phyloP scores from a whole-genome alignment of 2,797 vertebrate genomes.

The Parambassis ranga region DNA sequence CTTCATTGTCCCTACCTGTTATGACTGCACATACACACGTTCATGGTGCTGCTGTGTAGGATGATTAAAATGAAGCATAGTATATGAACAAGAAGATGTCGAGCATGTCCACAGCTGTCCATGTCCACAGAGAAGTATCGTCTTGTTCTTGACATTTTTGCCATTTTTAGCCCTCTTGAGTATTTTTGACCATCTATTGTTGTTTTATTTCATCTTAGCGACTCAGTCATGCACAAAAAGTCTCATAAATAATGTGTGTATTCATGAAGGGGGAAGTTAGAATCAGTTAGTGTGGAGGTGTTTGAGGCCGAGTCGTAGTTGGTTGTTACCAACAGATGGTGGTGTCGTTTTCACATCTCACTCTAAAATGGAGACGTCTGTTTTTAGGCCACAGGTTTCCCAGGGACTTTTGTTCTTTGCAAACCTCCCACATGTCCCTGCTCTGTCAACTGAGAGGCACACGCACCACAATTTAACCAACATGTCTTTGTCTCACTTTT shows the following conservation, averaged over 20 bases:
- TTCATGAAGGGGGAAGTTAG: background rate
- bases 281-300: constrained; percentile 26
- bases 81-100: too few species aligned
- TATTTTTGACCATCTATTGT: too few species aligned
- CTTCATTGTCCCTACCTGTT: too few species aligned
- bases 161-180: too few species aligned
- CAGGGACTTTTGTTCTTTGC: constrained; percentile 36
- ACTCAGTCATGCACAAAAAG: too few species aligned
- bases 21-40: too few species aligned
- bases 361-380: constrained; percentile 56
- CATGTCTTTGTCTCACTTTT: constrained; percentile 5
- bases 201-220: too few species aligned
- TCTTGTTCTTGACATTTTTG: too few species aligned
- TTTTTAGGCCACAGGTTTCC: constrained; percentile 59
- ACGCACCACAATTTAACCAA: constrained; percentile 32
- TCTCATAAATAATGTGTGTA: background rate
- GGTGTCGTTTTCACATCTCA: constrained; percentile 56
- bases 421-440: constrained; percentile 59
- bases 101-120: too few species aligned
- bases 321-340: constrained; percentile 41
- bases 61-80: too few species aligned
- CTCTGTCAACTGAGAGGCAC: constrained; percentile 19
- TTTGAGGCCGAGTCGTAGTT: constrained; percentile 14
- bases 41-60: too few species aligned
- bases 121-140: too few species aligned